phyloP scores from a whole-genome alignment of 1,140 invertebrate species.

The Thrips palmi region DNA sequence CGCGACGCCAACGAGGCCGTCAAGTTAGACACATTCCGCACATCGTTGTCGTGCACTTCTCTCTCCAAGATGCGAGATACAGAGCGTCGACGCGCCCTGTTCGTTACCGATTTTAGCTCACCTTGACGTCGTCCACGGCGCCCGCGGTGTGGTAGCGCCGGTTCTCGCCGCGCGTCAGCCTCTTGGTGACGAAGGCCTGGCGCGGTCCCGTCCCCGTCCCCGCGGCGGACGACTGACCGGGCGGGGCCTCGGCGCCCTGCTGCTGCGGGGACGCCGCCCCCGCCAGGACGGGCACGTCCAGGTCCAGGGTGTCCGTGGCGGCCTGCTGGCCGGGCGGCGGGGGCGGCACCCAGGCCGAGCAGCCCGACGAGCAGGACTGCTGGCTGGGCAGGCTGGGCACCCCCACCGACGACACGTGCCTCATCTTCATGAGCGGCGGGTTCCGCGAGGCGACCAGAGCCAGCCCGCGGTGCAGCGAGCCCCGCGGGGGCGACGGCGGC shows the following conservation, averaged over 20 bases:
- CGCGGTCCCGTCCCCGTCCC: conserved; percentile 20
- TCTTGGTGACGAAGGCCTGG: conserved; percentile 24
- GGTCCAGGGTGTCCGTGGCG: conserved; percentile 21
- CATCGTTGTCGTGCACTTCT: background rate
- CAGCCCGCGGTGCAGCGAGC: conserved; percentile 41
- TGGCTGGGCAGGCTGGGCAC: background rate
- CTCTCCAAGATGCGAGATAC: background rate
- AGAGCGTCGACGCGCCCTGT: background rate
- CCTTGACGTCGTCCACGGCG: conserved; percentile 43
- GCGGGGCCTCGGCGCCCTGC: background rate
- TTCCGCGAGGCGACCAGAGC: conserved; percentile 52
- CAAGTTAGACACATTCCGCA: background rate
- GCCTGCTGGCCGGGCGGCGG: too few species aligned
- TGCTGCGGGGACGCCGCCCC: conserved; percentile 16
- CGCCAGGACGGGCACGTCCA: conserved; percentile 25
- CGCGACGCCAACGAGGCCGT: conserved; percentile 4
- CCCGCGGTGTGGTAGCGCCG: conserved; percentile 46
- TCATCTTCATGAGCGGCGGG: conserved; percentile 50
- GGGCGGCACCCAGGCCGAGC: background rate
- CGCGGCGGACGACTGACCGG: background rate
- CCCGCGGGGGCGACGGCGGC: conserved; percentile 51
- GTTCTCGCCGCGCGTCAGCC: conserved; percentile 28
- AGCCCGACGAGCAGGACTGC: background rate
- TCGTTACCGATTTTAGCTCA: conserved; percentile 16
- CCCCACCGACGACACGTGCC: conserved; percentile 23